These are phyloP conservation scores for Palaemon carinicauda DNA, from an alignment of 1,140 invertebrate species.

Conservation along the genomic window DNA sequence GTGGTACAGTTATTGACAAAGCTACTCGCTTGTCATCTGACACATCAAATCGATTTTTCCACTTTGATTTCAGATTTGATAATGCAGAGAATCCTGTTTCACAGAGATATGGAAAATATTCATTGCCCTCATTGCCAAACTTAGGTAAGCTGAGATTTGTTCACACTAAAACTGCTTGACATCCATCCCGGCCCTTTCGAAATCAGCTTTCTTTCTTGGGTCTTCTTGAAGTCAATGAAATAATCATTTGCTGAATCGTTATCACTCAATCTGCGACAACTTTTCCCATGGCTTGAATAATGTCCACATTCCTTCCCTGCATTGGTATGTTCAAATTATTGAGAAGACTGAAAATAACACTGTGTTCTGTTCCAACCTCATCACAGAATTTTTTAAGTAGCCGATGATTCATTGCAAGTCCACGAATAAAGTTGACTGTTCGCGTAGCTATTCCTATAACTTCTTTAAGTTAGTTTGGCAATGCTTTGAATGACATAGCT, in stretches of 20 bases:
- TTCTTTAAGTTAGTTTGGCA: neutral
- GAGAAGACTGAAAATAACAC: neutral
- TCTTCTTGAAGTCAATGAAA: neutral
- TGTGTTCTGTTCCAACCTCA: neutral
- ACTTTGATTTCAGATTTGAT: neutral
- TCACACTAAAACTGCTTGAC: constrained; percentile 24
- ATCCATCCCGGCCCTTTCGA: no score
- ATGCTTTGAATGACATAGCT: no score
- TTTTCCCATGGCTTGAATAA: neutral
- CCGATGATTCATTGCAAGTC: neutral
- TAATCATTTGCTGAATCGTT: neutral
- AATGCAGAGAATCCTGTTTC: constrained; percentile 11
- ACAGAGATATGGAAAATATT: constrained; percentile 7
- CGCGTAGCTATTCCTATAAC: neutral
- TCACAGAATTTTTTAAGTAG: neutral
- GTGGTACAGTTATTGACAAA: neutral
- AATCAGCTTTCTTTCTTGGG: neutral
- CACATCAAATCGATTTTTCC: neutral
- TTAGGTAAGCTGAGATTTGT: constrained; percentile 17
- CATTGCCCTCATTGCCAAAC: constrained; percentile 3
- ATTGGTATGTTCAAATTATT: no score
- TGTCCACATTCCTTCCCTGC: neutral
- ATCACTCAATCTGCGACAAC: neutral
- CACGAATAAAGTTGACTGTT: neutral
- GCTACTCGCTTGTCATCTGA: no score